Percentiles rank a stretch among this genome's conserved stretches.
Evolutionary conservation across 2,888 invertebrate genomes (phyloP).

Genomic region (Drosophila anomalata): DNA sequence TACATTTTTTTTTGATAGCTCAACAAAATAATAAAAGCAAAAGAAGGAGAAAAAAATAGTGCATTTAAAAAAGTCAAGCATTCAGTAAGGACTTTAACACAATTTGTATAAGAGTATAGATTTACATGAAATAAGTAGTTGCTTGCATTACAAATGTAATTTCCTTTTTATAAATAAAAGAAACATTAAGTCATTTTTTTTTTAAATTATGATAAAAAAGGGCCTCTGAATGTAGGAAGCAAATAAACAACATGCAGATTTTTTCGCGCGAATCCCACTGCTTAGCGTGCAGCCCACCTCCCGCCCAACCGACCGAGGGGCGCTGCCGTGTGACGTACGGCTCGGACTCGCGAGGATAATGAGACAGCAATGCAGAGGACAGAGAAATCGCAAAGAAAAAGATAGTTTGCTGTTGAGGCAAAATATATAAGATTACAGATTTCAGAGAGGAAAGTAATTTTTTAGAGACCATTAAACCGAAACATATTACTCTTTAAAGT

Average conservation of each 20-base stretch:
- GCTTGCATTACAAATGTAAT: no score
- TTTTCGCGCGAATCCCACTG: neutral
- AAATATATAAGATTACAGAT: neutral
- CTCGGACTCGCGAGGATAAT: neutral
- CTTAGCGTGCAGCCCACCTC: neutral
- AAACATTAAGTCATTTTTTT: no score
- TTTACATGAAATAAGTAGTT: neutral
- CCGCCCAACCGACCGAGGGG: constrained; percentile 4
- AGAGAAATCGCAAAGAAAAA: neutral
- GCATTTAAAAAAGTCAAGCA: neutral
- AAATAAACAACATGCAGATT: neutral
- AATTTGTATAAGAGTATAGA: neutral
- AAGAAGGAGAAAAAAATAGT: neutral
- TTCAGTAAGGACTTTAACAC: neutral
- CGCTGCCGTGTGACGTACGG: neutral
- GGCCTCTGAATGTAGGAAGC: no score
- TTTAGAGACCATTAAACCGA: neutral
- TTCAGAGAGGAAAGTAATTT: neutral
- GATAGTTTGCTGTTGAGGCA: neutral
- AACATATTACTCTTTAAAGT: neutral
- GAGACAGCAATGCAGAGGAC: no score
- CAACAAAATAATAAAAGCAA: neutral
- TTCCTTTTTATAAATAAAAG: no score
- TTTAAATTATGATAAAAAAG: no score
- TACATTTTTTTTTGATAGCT: neutral